phyloP scores from a whole-genome alignment of 2,888 invertebrate genomes.

The Sinotaia quadrata region DNA sequence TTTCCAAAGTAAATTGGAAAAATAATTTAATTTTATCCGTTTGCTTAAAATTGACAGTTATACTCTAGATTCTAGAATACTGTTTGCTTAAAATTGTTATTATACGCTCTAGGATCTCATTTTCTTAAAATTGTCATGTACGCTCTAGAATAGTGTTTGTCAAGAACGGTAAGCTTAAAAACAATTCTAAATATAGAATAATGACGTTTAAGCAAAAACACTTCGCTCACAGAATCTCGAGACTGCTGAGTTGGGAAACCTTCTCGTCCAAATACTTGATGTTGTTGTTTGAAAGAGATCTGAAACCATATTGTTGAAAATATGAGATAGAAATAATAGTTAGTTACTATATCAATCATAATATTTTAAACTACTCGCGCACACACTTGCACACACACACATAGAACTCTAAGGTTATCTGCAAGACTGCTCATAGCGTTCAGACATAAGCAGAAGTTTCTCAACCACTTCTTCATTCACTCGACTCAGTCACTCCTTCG shows the following conservation, averaged over 20 bases:
- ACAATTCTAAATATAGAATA: neutral
- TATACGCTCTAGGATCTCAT: no score
- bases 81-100: no score
- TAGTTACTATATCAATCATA: neutral
- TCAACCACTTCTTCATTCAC: neutral
- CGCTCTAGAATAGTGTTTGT: no score
- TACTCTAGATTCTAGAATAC: no score
- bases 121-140: no score
- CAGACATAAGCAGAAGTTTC: neutral
- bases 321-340: neutral
- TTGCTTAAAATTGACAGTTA: no score
- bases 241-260: neutral
- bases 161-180: neutral
- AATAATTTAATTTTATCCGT: no score
- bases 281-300: neutral
- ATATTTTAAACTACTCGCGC: neutral
- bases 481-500: no score
- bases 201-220: neutral
- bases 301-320: neutral
- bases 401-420: no score
- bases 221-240: conserved; percentile 5
- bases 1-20: neutral
- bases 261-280: neutral
- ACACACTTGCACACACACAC: no score
- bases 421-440: no score